phyloP scores from a whole-genome alignment of 2,113 vertebrate genomes.

The Bos javanicus region DNA sequence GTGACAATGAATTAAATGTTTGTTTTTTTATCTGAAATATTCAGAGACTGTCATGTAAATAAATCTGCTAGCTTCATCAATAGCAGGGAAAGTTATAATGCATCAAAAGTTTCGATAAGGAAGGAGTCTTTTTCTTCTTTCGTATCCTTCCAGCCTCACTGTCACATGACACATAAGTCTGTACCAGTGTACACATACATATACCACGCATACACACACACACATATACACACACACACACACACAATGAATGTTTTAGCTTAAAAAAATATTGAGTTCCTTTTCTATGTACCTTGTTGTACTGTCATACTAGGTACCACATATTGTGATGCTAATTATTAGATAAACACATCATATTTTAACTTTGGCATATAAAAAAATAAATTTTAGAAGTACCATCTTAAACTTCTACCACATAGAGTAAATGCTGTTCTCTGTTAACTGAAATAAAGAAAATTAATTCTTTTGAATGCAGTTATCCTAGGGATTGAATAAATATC shows the following conservation, averaged over 20 bases:
- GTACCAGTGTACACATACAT: background rate
- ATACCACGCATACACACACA: rapidly evolving
- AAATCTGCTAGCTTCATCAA: background rate
- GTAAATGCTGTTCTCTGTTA: background rate
- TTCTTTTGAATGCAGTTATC: background rate
- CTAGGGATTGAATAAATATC: background rate
- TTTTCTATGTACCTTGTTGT: background rate
- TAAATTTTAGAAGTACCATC: background rate
- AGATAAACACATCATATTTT: background rate
- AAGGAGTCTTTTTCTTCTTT: background rate
- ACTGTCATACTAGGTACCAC: background rate
- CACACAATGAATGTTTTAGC: background rate
- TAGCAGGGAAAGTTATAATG: background rate
- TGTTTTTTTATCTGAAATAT: background rate
- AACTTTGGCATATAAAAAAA: background rate
- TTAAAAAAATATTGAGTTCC: background rate
- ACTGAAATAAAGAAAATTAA: background rate
- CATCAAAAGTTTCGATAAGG: background rate
- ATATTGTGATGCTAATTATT: background rate
- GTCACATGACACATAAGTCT: background rate
- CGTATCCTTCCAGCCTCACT: background rate
- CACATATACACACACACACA: rapidly evolving
- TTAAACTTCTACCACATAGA: background rate
- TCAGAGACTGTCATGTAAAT: background rate
- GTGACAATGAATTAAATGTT: background rate